These are phyloP conservation scores for Halictus rubicundus DNA, from an alignment of 1,140 invertebrate species.

Conservation along the genomic window DNA sequence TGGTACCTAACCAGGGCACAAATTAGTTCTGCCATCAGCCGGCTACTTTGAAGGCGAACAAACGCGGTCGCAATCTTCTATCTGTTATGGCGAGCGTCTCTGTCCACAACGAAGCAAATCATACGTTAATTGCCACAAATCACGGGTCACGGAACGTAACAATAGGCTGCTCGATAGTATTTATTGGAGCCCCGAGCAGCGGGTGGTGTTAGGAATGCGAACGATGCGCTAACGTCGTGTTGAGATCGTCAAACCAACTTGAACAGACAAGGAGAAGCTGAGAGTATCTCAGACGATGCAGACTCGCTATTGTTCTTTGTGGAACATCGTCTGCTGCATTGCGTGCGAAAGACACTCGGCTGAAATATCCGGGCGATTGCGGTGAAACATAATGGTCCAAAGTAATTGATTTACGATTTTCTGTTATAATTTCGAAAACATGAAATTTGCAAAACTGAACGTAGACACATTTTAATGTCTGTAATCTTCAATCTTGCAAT, in stretches of 20 bases:
- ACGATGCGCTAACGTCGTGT: background rate
- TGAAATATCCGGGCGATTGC: too few species aligned
- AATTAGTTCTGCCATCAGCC: slow-evolving; percentile 50
- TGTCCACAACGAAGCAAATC: slow-evolving; percentile 58
- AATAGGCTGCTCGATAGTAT: slow-evolving; percentile 62
- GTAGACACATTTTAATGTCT: too few species aligned
- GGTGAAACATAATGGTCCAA: too few species aligned
- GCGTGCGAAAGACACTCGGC: too few species aligned
- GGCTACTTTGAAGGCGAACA: slow-evolving; percentile 1
- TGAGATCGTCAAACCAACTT: background rate
- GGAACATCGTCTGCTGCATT: too few species aligned
- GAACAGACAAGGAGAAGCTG: background rate
- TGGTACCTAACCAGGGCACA: slow-evolving; percentile 48
- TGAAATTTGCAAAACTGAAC: too few species aligned
- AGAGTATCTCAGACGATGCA: slow-evolving; percentile 29
- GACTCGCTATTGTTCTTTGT: slow-evolving; percentile 28
- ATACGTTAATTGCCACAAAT: slow-evolving; percentile 71
- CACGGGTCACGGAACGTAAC: slow-evolving; percentile 57
- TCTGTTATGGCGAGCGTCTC: slow-evolving; percentile 4
- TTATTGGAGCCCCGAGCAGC: slow-evolving; percentile 56
- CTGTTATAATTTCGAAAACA: too few species aligned
- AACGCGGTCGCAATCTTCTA: background rate
- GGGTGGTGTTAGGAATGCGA: slow-evolving; percentile 60
- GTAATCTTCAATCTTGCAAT: too few species aligned
- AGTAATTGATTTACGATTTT: too few species aligned